A percentile compares a stretch with the other conserved stretches of the same genome.
phyloP scores from a whole-genome alignment of 2,888 invertebrate species.

The Tridacna crocea region DNA sequence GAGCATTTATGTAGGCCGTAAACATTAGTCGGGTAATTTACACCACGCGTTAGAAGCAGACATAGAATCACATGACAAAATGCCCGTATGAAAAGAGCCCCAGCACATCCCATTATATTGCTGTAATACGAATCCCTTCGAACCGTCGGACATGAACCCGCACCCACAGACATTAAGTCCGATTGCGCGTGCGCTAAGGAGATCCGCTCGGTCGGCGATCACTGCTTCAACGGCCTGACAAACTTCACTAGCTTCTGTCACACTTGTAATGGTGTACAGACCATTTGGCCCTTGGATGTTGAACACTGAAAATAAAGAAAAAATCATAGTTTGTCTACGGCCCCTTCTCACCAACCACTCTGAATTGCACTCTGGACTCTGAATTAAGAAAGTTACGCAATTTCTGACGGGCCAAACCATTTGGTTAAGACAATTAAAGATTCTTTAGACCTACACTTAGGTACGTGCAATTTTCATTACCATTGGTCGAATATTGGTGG shows the following conservation, averaged over 20 bases:
- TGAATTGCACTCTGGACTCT: no score
- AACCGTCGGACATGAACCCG: slow-evolving; percentile 10
- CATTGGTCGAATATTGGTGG: no score
- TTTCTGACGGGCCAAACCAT: no score
- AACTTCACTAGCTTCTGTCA: background rate
- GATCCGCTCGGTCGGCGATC: background rate
- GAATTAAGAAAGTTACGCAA: no score
- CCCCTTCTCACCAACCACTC: no score
- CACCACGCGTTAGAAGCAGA: slow-evolving; percentile 3
- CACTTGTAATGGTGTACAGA: background rate
- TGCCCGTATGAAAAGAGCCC: background rate
- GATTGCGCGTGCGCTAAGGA: slow-evolving; percentile 2
- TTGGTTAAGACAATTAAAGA: no score
- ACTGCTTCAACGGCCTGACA: background rate
- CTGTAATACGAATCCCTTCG: slow-evolving; percentile 7
- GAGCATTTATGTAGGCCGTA: background rate
- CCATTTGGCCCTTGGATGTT: background rate
- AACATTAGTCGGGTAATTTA: background rate
- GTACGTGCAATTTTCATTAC: no score
- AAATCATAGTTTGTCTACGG: background rate
- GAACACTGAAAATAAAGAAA: slow-evolving; percentile 6
- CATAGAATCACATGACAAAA: background rate
- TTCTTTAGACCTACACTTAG: no score
- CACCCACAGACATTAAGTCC: slow-evolving; percentile 9
- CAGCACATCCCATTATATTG: background rate